phyloP scores from a whole-genome alignment of 2,888 invertebrate species.

The Rhopalosiphum nymphaeae region DNA sequence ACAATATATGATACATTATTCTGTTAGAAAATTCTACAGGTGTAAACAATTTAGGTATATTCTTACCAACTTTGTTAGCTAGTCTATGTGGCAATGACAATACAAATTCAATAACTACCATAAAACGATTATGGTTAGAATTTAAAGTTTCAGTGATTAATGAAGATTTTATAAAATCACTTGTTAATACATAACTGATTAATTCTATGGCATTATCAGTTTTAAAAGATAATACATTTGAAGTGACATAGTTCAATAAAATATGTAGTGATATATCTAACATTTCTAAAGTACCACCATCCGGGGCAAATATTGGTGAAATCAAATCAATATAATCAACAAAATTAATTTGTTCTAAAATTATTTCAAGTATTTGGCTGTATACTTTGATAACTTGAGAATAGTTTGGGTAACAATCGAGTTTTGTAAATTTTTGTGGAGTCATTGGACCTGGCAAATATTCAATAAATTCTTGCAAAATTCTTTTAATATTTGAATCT shows the following conservation, averaged over 20 bases:
- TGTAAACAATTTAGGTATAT: constrained; percentile 75
- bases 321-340: constrained; percentile 16
- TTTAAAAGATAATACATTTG: constrained; percentile 51
- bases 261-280: constrained; percentile 47
- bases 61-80: constrained; percentile 77
- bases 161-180: constrained; percentile 65
- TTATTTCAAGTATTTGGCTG: constrained; percentile 36
- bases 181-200: constrained; percentile 45
- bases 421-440: constrained; percentile 76
- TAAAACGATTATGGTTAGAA: constrained; percentile 55
- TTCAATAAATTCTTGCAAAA: constrained; percentile 66
- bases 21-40: constrained; percentile 75
- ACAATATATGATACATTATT: constrained; percentile 75
- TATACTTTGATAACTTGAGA: constrained; percentile 55
- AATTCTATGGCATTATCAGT: constrained; percentile 58
- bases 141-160: constrained; percentile 57
- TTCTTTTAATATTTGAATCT: constrained; percentile 53
- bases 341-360: constrained; percentile 51
- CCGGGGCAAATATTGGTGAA: constrained; percentile 63
- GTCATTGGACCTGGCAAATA: constrained; percentile 76
- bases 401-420: constrained; percentile 71
- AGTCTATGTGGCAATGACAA: constrained; percentile 79
- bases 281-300: constrained; percentile 63
- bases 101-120: constrained; percentile 73
- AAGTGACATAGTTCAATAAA: constrained; percentile 50